Percentiles rank a stretch among this genome's conserved stretches.
Conservation (phyloP, 2,797 vertebrate genomes). For the Acipenser oxyrinchus region DNA sequence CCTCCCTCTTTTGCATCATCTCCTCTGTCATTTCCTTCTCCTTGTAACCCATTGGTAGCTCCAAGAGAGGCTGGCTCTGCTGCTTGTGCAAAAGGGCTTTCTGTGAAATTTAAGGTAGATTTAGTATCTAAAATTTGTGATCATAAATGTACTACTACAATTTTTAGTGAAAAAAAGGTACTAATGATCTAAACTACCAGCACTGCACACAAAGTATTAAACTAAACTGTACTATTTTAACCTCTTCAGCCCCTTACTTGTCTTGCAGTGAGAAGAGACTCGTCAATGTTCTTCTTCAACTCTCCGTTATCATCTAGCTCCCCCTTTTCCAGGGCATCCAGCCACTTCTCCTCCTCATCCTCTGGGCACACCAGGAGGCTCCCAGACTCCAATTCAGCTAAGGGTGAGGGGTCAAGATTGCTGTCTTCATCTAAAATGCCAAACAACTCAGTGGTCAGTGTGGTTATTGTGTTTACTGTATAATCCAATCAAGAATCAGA, state of each 20-base stretch:
- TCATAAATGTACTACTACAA: too few species aligned
- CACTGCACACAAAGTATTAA: too few species aligned
- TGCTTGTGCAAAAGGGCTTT: slow-evolving; percentile 92
- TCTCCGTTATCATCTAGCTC: slow-evolving; percentile 92
- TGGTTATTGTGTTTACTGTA: too few species aligned
- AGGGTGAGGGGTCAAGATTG: slow-evolving; percentile 70
- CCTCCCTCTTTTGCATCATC: slow-evolving; percentile 94
- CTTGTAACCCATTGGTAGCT: slow-evolving; percentile 83
- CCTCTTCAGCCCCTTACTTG: slow-evolving; percentile 56
- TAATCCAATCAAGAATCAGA: too few species aligned
- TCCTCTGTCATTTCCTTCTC: slow-evolving; percentile 87
- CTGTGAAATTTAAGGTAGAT: slow-evolving; percentile 39
- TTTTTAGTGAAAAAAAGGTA: too few species aligned
- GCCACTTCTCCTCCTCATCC: slow-evolving; percentile 88
- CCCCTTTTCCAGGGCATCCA: slow-evolving; percentile 87
- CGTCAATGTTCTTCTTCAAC: slow-evolving; percentile 87
- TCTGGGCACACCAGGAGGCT: slow-evolving; percentile 64
- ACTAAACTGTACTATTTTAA: too few species aligned
- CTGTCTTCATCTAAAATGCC: slow-evolving; percentile 81
- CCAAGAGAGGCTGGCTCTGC: slow-evolving; percentile 77
- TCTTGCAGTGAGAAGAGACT: slow-evolving; percentile 81
- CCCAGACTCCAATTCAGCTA: slow-evolving; percentile 68
- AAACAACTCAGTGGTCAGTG: neutral
- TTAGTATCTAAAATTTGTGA: too few species aligned
- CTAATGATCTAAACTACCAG: neutral